Evolutionary conservation across 2,113 vertebrate species (phyloP).

Genomic region (Stomatorhinus ivindoensis): DNA sequence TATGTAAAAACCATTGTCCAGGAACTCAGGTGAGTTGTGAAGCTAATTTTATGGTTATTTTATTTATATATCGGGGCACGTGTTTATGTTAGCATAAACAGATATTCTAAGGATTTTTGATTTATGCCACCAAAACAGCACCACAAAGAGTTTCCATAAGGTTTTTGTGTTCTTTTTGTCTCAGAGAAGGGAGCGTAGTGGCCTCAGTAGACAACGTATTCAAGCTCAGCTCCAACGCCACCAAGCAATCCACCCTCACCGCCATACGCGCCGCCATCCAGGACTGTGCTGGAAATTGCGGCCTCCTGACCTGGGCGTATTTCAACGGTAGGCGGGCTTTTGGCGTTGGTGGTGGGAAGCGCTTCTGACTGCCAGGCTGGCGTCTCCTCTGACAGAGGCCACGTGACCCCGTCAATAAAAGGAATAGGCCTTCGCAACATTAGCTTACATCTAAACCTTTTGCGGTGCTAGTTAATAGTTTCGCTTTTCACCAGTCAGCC

Average conservation of each 20-base stretch:
- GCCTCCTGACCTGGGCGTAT: neutral
- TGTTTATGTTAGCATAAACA: neutral
- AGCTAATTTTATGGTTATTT: neutral
- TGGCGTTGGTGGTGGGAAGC: neutral
- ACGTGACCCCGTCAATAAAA: neutral
- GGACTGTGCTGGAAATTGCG: neutral
- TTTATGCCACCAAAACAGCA: neutral
- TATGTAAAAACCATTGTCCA: slow-evolving; percentile 46
- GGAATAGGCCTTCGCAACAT: neutral
- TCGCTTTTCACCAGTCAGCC: neutral
- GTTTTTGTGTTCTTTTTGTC: neutral
- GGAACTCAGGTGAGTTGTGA: slow-evolving; percentile 45
- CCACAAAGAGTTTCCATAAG: neutral
- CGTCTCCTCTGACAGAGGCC: neutral
- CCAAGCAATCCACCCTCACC: neutral
- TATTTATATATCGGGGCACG: too few relatives aligned
- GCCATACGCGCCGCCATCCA: slow-evolving; percentile 20
- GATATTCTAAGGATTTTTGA: neutral
- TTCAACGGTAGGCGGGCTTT: neutral
- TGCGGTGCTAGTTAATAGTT: neutral
- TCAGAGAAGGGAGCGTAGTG: slow-evolving; percentile 55
- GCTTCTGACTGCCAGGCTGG: neutral
- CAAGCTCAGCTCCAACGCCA: slow-evolving; percentile 19
- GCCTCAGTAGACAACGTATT: slow-evolving; percentile 56
- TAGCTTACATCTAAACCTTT: neutral